phyloP scores from a whole-genome alignment of 2,113 vertebrate species.

The Anhinga rufa region DNA sequence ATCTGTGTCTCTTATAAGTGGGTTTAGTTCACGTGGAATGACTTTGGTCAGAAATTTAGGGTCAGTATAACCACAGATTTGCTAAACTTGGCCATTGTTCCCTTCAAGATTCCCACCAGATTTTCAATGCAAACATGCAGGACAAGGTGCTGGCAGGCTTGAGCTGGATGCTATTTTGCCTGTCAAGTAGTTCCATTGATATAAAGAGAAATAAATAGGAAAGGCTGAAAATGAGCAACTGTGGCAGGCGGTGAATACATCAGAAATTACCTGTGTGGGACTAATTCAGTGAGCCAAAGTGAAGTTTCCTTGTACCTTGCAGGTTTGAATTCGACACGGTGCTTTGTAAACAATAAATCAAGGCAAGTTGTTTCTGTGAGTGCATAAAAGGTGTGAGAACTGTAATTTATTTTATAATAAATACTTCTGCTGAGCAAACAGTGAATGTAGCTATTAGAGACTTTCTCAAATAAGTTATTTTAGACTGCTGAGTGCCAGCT shows the following conservation, averaged over 20 bases:
- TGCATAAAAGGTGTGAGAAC: slow-evolving; percentile 57
- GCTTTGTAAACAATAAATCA: slow-evolving; percentile 45
- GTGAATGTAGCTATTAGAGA: slow-evolving; percentile 36
- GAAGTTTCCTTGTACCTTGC: not conserved
- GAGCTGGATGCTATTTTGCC: not conserved
- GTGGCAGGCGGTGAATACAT: not conserved
- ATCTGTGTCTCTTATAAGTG: not conserved
- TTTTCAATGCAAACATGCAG: not conserved
- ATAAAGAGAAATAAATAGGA: not conserved
- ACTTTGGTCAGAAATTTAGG: not conserved
- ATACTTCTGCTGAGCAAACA: slow-evolving; percentile 64
- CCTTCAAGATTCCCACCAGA: not conserved
- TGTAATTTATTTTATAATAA: slow-evolving; percentile 65
- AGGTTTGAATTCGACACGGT: not conserved
- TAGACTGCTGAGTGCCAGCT: slow-evolving; percentile 33
- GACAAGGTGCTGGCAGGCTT: not conserved
- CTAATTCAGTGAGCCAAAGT: not conserved
- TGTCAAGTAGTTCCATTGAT: not conserved
- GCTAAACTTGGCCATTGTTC: not conserved
- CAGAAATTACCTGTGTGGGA: not conserved
- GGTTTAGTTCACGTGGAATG: not conserved
- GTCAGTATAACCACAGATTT: not conserved
- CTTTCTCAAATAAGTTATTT: slow-evolving; percentile 63
- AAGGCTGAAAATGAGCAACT: not conserved
- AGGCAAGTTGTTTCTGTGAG: slow-evolving; percentile 22